Conservation (phyloP, 2,888 invertebrate genomes). For the Aphidius colemani region DNA sequence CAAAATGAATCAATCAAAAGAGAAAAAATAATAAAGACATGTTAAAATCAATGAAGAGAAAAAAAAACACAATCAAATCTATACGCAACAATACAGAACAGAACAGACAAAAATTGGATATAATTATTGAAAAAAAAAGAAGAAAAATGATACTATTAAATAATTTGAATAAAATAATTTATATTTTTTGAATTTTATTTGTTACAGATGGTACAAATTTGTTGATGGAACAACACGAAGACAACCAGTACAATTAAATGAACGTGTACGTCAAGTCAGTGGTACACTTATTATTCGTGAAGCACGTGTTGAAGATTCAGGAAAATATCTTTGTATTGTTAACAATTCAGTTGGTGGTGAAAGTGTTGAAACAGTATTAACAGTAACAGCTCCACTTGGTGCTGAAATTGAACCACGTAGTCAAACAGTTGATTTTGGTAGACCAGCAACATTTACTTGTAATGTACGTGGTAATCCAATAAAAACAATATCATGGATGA, state of each 20-base stretch:
- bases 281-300: constrained; percentile 92
- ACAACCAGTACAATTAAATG: constrained; percentile 87
- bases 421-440: constrained; percentile 92
- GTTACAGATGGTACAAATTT: constrained; percentile 93
- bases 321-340: constrained; percentile 91
- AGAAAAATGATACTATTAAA: neutral
- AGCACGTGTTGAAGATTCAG: constrained; percentile 90
- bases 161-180: neutral
- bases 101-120: neutral
- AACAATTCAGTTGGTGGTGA: constrained; percentile 94
- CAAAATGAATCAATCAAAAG: too few species aligned
- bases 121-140: constrained; percentile 6
- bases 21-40: too few species aligned
- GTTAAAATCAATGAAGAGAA: too few species aligned
- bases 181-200: constrained; percentile 48
- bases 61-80: too few species aligned
- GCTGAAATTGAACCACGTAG: constrained; percentile 87
- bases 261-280: constrained; percentile 89
- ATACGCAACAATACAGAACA: too few species aligned
- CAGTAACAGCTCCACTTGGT: constrained; percentile 88
- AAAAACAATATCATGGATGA: constrained; percentile 88
- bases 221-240: constrained; percentile 84
- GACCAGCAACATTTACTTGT: constrained; percentile 90
- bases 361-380: constrained; percentile 89
- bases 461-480: constrained; percentile 89